Conservation (phyloP, 2,888 invertebrate species). For the Acleris holmiana region DNA sequence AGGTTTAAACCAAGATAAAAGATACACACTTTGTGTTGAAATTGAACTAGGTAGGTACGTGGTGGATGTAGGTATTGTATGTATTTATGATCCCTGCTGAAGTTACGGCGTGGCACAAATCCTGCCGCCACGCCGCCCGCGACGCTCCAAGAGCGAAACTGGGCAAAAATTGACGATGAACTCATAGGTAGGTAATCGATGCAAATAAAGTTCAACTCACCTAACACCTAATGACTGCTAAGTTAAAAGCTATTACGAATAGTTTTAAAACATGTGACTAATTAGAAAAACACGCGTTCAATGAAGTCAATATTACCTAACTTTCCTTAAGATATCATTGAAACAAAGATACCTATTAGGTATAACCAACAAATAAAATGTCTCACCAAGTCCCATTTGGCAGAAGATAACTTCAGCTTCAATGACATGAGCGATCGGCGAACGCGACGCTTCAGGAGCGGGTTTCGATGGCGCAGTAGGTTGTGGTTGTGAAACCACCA, state of each 20-base stretch:
- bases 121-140: conserved; percentile 37
- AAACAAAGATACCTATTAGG: too few relatives aligned
- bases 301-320: not conserved
- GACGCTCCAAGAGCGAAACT: conserved; percentile 34
- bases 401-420: conserved; percentile 89
- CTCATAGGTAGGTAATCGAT: conserved; percentile 43
- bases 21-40: too few relatives aligned
- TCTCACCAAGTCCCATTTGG: conserved; percentile 89
- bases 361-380: not conserved
- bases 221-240: conserved; percentile 19
- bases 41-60: too few relatives aligned
- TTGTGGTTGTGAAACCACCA: conserved; percentile 42
- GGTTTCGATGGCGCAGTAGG: conserved; percentile 44
- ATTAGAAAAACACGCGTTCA: conserved; percentile 10
- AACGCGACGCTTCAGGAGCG: conserved; percentile 55
- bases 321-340: too few relatives aligned
- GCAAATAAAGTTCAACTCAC: conserved; percentile 16
- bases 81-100: not conserved
- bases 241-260: not conserved
- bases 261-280: conserved; percentile 11
- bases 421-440: conserved; percentile 78
- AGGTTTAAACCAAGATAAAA: too few relatives aligned
- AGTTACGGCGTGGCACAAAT: conserved; percentile 43
- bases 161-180: conserved; percentile 44
- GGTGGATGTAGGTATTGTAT: too few relatives aligned